These are phyloP conservation scores for Philereme vetulata DNA, from an alignment of 2,888 invertebrate species.

Conservation along the genomic window DNA sequence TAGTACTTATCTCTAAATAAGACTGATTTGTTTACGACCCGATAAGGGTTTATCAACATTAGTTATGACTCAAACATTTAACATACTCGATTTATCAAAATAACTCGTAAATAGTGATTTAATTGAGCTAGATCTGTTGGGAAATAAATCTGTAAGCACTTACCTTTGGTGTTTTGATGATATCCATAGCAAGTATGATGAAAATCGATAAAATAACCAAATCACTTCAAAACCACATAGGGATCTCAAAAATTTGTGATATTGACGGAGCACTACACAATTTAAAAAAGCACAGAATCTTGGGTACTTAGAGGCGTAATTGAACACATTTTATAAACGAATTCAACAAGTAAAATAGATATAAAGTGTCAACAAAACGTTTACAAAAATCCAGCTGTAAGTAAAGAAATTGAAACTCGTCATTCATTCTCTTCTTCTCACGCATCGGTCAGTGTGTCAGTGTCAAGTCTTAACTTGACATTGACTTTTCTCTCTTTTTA, in stretches of 20 bases:
- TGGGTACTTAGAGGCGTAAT: background rate
- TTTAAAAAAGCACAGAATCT: background rate
- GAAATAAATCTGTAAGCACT: slow-evolving; percentile 28
- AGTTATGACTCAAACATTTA: slow-evolving; percentile 9
- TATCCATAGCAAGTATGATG: slow-evolving; percentile 65
- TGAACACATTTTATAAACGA: background rate
- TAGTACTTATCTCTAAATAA: background rate
- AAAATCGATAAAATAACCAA: slow-evolving; percentile 67
- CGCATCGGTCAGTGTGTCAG: too few relatives aligned
- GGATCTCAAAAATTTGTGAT: background rate
- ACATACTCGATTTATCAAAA: background rate
- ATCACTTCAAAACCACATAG: slow-evolving; percentile 47
- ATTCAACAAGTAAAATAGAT: background rate
- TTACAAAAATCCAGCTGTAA: too few relatives aligned
- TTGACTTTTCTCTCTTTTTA: too few relatives aligned
- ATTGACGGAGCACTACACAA: background rate
- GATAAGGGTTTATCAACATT: slow-evolving; percentile 11
- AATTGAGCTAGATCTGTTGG: background rate
- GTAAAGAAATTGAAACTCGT: too few relatives aligned
- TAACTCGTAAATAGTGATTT: slow-evolving; percentile 2
- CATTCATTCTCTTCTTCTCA: too few relatives aligned
- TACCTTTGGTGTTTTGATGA: slow-evolving; percentile 76
- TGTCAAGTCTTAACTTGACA: too few relatives aligned
- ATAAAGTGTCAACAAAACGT: too few relatives aligned
- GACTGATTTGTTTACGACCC: slow-evolving; percentile 19